Conservation (phyloP, 2,113 vertebrate species). For the Emberiza fucata region DNA sequence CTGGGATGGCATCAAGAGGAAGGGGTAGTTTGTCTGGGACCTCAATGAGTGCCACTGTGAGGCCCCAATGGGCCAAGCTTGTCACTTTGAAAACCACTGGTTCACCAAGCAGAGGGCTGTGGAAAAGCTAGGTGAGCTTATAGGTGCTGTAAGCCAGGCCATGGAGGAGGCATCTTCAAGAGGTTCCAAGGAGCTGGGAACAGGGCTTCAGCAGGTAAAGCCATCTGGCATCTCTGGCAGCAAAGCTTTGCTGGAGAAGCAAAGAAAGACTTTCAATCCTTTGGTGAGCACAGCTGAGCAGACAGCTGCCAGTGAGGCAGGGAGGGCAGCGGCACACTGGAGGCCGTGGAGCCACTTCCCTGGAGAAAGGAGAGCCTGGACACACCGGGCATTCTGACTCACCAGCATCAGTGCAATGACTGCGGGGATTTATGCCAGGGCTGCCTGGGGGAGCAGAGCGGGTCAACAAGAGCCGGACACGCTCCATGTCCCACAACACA, state of each 20-base stretch:
- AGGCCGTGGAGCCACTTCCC: fast-evolving
- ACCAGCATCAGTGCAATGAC: fast-evolving
- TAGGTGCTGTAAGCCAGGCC: not conserved
- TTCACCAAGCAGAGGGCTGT: not conserved
- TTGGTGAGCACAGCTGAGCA: not conserved
- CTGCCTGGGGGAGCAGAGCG: not conserved
- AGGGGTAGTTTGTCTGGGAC: not conserved
- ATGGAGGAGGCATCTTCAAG: not conserved
- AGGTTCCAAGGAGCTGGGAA: not conserved
- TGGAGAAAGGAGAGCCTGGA: not conserved
- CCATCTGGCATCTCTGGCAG: not conserved
- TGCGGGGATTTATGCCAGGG: not conserved
- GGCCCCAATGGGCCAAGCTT: fast-evolving
- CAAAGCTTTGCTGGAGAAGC: not conserved
- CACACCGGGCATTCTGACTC: not conserved
- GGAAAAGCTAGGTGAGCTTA: not conserved
- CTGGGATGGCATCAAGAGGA: not conserved
- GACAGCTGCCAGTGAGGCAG: not conserved
- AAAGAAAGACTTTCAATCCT: not conserved
- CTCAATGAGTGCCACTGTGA: not conserved
- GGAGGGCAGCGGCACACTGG: fast-evolving
- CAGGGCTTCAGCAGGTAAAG: not conserved
- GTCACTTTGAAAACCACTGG: not conserved
- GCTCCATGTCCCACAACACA: fast-evolving
- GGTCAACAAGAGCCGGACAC: fast-evolving